Base-by-base conservation (phyloP, 2,113 vertebrate species). In the Holacanthus passer region DNA sequence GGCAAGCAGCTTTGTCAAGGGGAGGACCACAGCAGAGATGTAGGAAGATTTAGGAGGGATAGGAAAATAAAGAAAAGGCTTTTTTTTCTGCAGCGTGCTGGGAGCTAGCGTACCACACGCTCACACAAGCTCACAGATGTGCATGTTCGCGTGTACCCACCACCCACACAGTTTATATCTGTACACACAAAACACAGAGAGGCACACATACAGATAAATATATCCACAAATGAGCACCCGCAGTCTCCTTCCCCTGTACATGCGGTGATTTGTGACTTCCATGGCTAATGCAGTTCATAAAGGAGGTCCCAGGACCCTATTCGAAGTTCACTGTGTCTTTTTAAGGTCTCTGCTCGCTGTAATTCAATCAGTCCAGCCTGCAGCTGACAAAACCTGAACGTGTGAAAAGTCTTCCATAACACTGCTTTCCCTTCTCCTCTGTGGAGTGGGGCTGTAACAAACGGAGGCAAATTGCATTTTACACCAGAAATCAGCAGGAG, bases 31-130 rank as follows among this genome's bases (percentile, higher is more conserved):
- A 88, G 89, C 79, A 85, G 91, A 88, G 91, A 88, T 89, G 84
- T 58, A 89, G 88, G 85, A 92, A 94, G 94, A 94, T 94, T 95
- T 94, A 94, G 89, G 91, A 92, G 90, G 88, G 91, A 88, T 84
- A 82, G 77, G 82, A 87, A 93, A 91, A 94, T 88, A 92, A 94
- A 92, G 84, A 81, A 92, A 90, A 83, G 74, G 64, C 58, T 73
- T 84, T 82, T 65, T 89, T 77, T 74, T 39, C 50, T 84, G 82
- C 73, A 86, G 82, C 69, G 29, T 74, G 84, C 80, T 83, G 89
- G 86, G 91, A 90, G 85, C 83, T 89, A 81, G 75, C 68, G 41
- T 69, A 90, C 67, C 79, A 45, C 88, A 88, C 83, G 77, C 85
- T 85, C 90, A 89, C 89, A 92, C 88, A 82, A 73, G 75, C 79